Percentiles rank a stretch among this genome's conserved stretches.
Conservation (phyloP, 2,113 vertebrate species). For the Paramormyrops kingsleyae region DNA sequence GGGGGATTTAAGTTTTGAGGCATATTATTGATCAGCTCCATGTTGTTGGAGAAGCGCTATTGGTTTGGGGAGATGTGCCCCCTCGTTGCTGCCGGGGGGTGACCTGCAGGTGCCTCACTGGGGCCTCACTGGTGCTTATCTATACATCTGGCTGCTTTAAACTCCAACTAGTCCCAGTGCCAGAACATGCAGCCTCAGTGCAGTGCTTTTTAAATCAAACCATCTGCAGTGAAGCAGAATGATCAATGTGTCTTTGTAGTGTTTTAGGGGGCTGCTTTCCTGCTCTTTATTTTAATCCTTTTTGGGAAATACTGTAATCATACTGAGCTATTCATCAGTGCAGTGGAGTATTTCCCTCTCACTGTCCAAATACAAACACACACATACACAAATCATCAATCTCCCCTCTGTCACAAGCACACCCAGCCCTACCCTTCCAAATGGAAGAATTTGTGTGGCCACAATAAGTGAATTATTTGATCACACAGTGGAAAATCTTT, state of each 20-base stretch:
- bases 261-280: background rate
- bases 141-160: background rate
- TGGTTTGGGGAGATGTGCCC: background rate
- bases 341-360: background rate
- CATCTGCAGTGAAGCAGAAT: slow-evolving; percentile 1
- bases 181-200: background rate
- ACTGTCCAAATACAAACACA: background rate
- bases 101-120: background rate
- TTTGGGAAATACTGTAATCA: background rate
- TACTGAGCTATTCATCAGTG: background rate
- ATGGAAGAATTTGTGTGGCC: background rate
- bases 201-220: background rate
- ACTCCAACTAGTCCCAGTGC: background rate
- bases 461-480: slow-evolving; percentile 7
- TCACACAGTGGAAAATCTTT: background rate
- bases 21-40: background rate
- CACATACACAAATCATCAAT: background rate
- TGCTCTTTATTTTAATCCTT: background rate
- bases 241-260: background rate
- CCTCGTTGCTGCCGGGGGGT: background rate
- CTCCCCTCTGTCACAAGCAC: background rate
- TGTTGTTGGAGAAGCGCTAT: background rate
- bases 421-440: background rate
- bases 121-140: background rate
- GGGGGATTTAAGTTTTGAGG: background rate